A percentile compares a stretch with the other conserved stretches of the same genome.
phyloP scores from a whole-genome alignment of 2,888 invertebrate species.

The Epirrhoe alternata region DNA sequence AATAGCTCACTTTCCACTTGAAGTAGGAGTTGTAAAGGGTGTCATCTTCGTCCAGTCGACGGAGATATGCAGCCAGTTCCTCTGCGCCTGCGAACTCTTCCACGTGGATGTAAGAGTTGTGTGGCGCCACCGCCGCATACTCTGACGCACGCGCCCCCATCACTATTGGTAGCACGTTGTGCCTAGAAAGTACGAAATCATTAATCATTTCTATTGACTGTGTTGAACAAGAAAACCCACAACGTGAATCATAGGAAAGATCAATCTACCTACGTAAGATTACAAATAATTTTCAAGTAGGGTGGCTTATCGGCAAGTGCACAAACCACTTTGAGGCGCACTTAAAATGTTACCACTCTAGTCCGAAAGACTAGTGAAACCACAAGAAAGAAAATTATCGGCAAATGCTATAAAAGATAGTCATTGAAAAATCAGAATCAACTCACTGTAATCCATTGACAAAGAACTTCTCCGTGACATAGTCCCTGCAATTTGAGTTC shows the following conservation, averaged over 20 bases:
- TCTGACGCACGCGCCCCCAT: constrained; percentile 98
- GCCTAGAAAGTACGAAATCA: constrained; percentile 53
- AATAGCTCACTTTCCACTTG: constrained; percentile 89
- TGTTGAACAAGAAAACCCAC: neutral
- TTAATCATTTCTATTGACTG: neutral
- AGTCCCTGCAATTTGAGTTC: constrained; percentile 98
- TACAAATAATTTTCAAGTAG: too few species aligned
- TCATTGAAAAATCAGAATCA: neutral
- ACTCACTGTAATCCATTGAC: constrained; percentile 95
- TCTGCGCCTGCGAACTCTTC: constrained; percentile 96
- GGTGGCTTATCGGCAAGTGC: too few species aligned
- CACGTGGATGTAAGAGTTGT: constrained; percentile 97
- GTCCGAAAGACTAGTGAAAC: too few species aligned
- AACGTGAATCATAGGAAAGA: too few species aligned
- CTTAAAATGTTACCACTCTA: too few species aligned
- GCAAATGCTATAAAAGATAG: too few species aligned
- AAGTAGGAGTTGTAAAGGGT: constrained; percentile 97
- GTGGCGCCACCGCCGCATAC: constrained; percentile 94
- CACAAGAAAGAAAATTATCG: too few species aligned
- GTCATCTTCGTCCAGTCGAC: constrained; percentile 93
- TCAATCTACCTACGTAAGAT: too few species aligned
- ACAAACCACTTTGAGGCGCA: too few species aligned
- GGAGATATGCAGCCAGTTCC: constrained; percentile 94
- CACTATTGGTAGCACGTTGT: constrained; percentile 95
- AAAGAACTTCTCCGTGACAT: constrained; percentile 98